Evolutionary conservation across 2,797 vertebrate genomes (phyloP).

Genomic region (Sphaeramia orbicularis): DNA sequence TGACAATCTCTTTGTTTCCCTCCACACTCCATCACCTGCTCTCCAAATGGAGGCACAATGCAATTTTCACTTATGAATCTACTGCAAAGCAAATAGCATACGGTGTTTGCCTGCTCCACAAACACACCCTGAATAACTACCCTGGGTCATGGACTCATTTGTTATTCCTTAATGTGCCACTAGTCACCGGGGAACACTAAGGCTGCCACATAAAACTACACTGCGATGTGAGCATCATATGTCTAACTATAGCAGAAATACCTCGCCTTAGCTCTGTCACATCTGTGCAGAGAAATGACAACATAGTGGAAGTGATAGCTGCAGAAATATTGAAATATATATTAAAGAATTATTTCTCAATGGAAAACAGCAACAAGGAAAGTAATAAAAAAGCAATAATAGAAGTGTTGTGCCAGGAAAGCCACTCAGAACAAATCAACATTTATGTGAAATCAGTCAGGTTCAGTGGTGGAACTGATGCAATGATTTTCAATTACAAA

Average conservation of each 20-base stretch:
- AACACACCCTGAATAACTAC: constrained; percentile 78
- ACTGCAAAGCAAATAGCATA: constrained; percentile 77
- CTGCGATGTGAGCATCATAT: constrained; percentile 49
- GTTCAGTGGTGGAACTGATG: constrained; percentile 70
- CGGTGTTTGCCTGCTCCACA: constrained; percentile 66
- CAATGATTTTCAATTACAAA: constrained; percentile 79
- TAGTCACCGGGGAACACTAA: constrained; percentile 72
- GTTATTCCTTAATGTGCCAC: constrained; percentile 83
- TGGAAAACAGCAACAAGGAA: constrained; percentile 80
- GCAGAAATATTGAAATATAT: constrained; percentile 81
- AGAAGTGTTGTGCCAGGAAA: constrained; percentile 73
- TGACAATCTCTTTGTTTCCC: constrained; percentile 72
- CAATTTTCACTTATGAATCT: constrained; percentile 83
- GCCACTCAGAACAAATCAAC: constrained; percentile 81
- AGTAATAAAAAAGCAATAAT: constrained; percentile 85
- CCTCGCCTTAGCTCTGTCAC: constrained; percentile 49
- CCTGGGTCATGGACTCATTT: constrained; percentile 79
- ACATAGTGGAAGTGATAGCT: constrained; percentile 44
- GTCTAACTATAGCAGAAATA: constrained; percentile 66
- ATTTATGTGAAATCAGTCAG: constrained; percentile 80
- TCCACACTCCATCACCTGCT: constrained; percentile 74
- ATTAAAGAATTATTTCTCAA: constrained; percentile 84
- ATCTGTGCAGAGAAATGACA: constrained; percentile 53
- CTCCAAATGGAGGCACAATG: constrained; percentile 77
- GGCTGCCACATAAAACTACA: constrained; percentile 69